These are phyloP conservation scores for Drosophila bipectinata DNA, from an alignment of 1,140 invertebrate genomes.

Conservation along the genomic window DNA sequence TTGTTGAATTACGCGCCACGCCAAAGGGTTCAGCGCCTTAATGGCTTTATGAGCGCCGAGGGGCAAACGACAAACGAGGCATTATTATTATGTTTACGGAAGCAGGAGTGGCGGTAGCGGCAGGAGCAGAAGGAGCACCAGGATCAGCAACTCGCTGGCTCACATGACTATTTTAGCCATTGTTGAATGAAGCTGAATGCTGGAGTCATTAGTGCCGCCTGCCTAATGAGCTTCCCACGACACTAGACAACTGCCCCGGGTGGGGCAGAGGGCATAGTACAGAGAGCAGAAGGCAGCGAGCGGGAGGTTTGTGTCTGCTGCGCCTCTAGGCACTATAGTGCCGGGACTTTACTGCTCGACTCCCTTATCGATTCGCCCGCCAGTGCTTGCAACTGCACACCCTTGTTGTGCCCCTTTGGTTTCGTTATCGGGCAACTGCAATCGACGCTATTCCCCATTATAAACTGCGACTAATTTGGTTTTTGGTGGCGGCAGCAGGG, in stretches of 20 bases:
- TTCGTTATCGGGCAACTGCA: slow-evolving; percentile 60
- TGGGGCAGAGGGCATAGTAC: not conserved
- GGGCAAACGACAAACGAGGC: slow-evolving; percentile 64
- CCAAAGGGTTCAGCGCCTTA: slow-evolving; percentile 71
- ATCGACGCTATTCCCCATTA: slow-evolving; percentile 48
- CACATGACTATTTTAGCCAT: slow-evolving; percentile 49
- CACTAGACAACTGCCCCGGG: not conserved
- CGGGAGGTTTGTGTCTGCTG: slow-evolving; percentile 13
- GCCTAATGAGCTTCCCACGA: slow-evolving; percentile 51
- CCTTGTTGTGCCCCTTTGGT: slow-evolving; percentile 2
- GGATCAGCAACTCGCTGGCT: slow-evolving; percentile 7
- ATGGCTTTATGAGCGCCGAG: slow-evolving; percentile 77
- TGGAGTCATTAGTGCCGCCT: slow-evolving; percentile 56
- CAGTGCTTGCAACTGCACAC: slow-evolving; percentile 22
- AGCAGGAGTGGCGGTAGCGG: not conserved
- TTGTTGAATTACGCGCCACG: slow-evolving; percentile 56
- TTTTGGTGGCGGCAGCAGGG: slow-evolving; percentile 41
- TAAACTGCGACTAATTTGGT: slow-evolving; percentile 72
- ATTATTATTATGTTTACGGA: slow-evolving; percentile 65
- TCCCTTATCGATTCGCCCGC: slow-evolving; percentile 47
- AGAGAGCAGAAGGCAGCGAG: not conserved
- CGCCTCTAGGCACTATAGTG: slow-evolving; percentile 1
- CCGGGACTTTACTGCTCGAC: not conserved
- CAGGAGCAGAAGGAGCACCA: not conserved
- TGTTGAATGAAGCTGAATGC: slow-evolving; percentile 48